Percentiles rank a stretch among this genome's conserved stretches.
These are phyloP conservation scores for Carposina sasakii DNA, from an alignment of 1,140 invertebrate species.

Conservation along the genomic window DNA sequence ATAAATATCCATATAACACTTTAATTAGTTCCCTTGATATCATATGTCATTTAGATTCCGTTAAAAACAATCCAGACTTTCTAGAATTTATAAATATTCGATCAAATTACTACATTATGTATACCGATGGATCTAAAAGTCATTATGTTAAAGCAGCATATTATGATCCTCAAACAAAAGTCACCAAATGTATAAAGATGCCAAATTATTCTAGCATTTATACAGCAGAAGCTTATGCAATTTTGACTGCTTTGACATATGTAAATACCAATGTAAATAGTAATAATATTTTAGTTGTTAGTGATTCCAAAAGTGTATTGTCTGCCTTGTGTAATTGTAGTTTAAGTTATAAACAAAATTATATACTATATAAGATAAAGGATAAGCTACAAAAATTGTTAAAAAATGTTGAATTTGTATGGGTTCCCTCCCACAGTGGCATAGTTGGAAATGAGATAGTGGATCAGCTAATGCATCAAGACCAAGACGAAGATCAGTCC, in stretches of 20 bases:
- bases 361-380: not conserved
- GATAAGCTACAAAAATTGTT: not conserved
- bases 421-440: slow-evolving; percentile 1
- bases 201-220: not conserved
- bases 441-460: slow-evolving; percentile 1
- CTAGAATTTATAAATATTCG: not conserved
- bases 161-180: slow-evolving; percentile 5
- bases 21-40: not conserved
- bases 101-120: not conserved
- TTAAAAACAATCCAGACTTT: not conserved
- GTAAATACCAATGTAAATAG: slow-evolving; percentile 3
- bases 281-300: slow-evolving; percentile 1
- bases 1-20: not conserved
- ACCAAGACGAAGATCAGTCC: no score
- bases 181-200: not conserved
- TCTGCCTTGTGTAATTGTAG: not conserved
- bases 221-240: not conserved
- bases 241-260: not conserved
- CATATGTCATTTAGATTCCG: not conserved
- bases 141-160: not conserved
- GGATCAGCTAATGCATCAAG: no score
- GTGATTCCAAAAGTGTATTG: not conserved
- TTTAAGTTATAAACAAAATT: not conserved
- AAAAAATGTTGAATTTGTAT: not conserved
- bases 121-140: slow-evolving; percentile 5